phyloP scores from a whole-genome alignment of 2,797 vertebrate genomes.

The Phalanger gymnotis region DNA sequence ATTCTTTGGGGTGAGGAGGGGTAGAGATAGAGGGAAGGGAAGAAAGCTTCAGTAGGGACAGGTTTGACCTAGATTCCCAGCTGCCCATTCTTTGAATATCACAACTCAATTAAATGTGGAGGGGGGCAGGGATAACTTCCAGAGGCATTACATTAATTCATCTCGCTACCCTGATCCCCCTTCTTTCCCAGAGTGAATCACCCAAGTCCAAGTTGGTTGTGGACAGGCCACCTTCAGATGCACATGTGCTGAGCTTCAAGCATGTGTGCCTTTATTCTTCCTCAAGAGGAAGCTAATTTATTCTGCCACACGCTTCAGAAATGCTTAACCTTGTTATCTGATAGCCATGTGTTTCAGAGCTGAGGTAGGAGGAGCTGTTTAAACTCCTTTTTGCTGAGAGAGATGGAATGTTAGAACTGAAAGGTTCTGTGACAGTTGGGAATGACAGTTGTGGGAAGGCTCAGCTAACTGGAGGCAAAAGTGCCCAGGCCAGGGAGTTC shows the following conservation, averaged over 20 bases:
- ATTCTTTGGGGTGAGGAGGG: background rate
- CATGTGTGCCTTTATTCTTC: background rate
- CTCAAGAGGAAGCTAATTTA: conserved; percentile 49
- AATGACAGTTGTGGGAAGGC: background rate
- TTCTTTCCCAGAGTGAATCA: conserved; percentile 21
- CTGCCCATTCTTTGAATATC: conserved; percentile 21
- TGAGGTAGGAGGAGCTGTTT: background rate
- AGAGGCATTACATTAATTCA: background rate
- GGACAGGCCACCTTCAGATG: background rate
- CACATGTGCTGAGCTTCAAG: conserved; percentile 16
- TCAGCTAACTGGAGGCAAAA: background rate
- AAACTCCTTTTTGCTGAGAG: background rate
- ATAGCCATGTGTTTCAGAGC: conserved; percentile 19
- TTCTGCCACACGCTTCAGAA: conserved; percentile 57
- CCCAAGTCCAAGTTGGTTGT: background rate
- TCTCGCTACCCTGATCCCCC: background rate
- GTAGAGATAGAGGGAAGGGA: background rate
- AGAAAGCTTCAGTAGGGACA: conserved; percentile 30
- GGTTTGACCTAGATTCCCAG: conserved; percentile 47
- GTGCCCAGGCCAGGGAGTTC: background rate
- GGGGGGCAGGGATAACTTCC: conserved; percentile 3
- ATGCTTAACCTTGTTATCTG: conserved; percentile 53
- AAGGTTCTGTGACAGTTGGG: background rate
- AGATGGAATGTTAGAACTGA: background rate
- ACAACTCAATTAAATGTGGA: conserved; percentile 23